Evolutionary conservation across 2,113 vertebrate genomes (phyloP), one percentile per base, ranked within the genome.

Genomic region (Aldabrachelys gigantea): DNA sequence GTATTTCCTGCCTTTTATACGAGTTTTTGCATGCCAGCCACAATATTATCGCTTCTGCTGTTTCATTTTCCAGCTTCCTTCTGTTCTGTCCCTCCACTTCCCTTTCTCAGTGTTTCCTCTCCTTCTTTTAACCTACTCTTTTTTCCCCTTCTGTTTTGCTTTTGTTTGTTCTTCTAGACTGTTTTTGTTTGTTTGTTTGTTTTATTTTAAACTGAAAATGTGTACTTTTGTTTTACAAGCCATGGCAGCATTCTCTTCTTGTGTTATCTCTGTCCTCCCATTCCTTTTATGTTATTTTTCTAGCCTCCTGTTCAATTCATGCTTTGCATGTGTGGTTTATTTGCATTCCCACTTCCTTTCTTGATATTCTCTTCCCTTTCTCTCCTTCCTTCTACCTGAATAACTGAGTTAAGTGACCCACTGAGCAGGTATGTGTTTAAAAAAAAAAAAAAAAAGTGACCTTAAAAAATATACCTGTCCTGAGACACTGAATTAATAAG

Each of bases 401-500:
- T 91, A 84, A 90, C n/a, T 91, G 25, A 89, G 13, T 85, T 87
- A 78, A 82, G 41, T 92, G 78, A 86, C 31, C 79, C 41, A 76
- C 54, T 86, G 57, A 53, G 52, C 27, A 94, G 31, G 44, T 57
- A 47, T 84, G 17, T n/a, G 62, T 89, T 25, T 62, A 89, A 85
- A 53, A 87, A 88, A 95, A 81, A 87, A 88, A 95, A 81, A 62
- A 35, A 82, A 76, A 91, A 29, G n/a, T 56, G 80, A 82, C 14
- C 47, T 95, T 56, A 87, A 82, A 65, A 57, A 89, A 92, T 85
- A 9, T 83, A 85, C 38, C 41, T 94, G 84, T 41, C 85, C 25
- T 1, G n/a, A 94, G 84, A 65, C 88, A 89, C 82, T 57, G 90
- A 75, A 89, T 96, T 91, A 97, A 94, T 93, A 89, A 86, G 44